These are phyloP conservation scores for Sebastiscus albofasciatus DNA, from an alignment of 2,797 vertebrate genomes.

Conservation along the genomic window DNA sequence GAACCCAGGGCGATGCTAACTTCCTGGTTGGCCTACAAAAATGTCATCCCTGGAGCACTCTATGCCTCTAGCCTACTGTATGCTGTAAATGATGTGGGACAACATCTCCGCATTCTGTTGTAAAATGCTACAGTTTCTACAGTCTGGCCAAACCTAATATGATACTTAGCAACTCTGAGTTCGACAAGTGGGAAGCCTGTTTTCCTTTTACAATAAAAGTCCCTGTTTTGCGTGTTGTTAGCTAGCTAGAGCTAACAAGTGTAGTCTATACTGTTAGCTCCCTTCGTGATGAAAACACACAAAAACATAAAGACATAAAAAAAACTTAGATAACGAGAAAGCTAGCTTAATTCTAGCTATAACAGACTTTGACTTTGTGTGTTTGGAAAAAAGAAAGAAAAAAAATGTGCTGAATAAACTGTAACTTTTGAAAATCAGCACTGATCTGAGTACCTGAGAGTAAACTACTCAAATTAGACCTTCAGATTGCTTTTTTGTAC, in stretches of 20 bases:
- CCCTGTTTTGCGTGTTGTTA: neutral
- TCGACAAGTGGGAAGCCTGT: too few relatives aligned
- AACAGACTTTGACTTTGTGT: neutral
- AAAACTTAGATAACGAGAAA: neutral
- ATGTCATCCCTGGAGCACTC: too few relatives aligned
- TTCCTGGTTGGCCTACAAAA: too few relatives aligned
- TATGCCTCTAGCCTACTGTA: too few relatives aligned
- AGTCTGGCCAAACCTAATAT: too few relatives aligned
- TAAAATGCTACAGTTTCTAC: too few relatives aligned
- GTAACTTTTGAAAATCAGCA: neutral
- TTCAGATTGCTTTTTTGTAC: neutral
- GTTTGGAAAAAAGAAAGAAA: neutral
- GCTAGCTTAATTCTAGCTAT: neutral
- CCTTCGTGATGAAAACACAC: neutral
- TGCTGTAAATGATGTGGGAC: too few relatives aligned
- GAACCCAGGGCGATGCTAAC: too few relatives aligned
- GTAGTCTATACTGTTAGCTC: neutral
- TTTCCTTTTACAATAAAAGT: too few relatives aligned
- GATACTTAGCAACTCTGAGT: too few relatives aligned
- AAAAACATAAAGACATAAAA: neutral
- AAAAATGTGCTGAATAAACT: neutral
- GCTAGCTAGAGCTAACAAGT: neutral
- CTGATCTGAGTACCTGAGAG: neutral
- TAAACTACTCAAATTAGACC: neutral
- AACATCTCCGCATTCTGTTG: too few relatives aligned